phyloP scores from a whole-genome alignment of 2,888 invertebrate species.

The Erebia aethiops region DNA sequence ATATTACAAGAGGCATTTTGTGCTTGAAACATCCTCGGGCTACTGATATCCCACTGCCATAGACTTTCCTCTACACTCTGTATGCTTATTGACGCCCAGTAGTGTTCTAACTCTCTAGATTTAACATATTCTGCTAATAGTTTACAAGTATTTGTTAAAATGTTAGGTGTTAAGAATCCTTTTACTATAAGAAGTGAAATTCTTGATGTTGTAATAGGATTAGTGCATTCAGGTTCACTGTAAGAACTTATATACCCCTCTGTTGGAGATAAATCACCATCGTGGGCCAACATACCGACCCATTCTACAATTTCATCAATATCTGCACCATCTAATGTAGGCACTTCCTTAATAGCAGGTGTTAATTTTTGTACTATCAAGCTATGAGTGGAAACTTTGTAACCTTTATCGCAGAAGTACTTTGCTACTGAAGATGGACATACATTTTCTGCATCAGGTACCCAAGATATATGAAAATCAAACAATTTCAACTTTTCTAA shows the following conservation, averaged over 20 bases:
- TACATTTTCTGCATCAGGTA: conserved; percentile 58
- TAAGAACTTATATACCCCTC: conserved; percentile 69
- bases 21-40: conserved; percentile 63
- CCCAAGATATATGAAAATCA: conserved; percentile 64
- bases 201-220: conserved; percentile 58
- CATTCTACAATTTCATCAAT: conserved; percentile 70
- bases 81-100: conserved; percentile 65
- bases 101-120: conserved; percentile 55
- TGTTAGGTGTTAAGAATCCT: conserved; percentile 61
- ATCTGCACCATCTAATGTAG: conserved; percentile 59
- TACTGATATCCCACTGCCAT: conserved; percentile 62
- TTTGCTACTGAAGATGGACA: conserved; percentile 76
- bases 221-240: conserved; percentile 58
- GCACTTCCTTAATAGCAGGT: conserved; percentile 60
- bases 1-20: conserved; percentile 64
- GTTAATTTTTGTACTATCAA: conserved; percentile 49
- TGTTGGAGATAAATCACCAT: conserved; percentile 53
- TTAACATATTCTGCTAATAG: conserved; percentile 54
- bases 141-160: conserved; percentile 53
- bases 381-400: conserved; percentile 52
- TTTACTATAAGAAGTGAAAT: conserved; percentile 60
- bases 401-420: conserved; percentile 62
- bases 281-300: conserved; percentile 66
- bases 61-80: conserved; percentile 66
- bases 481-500: conserved; percentile 59